Evolutionary conservation across 2,797 vertebrate species (phyloP).

Genomic region (Manis pentadactyla): DNA sequence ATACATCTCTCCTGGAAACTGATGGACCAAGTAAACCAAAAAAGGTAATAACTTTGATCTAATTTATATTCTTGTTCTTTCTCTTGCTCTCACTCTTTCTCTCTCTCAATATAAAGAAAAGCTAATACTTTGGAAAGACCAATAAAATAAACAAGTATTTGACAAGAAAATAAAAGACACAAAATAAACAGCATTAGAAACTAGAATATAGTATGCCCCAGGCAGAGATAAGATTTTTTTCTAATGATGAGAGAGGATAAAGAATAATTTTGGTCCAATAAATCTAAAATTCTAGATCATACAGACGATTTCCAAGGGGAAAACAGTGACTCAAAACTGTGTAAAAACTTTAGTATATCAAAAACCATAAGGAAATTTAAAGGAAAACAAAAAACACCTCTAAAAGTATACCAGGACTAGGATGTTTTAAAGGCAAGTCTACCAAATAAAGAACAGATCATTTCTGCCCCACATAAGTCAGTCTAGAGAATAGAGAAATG

Average conservation of each 20-base stretch:
- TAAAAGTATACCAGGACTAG: background rate
- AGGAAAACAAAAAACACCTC: background rate
- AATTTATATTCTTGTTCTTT: background rate
- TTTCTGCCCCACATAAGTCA: background rate
- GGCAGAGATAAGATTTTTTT: background rate
- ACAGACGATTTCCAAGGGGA: background rate
- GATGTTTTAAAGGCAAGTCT: background rate
- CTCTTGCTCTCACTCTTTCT: background rate
- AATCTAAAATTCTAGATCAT: background rate
- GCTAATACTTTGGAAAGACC: background rate
- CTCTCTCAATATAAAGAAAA: background rate
- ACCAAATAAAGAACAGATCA: background rate
- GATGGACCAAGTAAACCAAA: background rate
- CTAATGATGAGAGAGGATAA: background rate
- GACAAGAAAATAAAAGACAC: background rate
- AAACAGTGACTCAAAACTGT: background rate
- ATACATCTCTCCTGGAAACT: background rate
- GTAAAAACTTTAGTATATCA: background rate
- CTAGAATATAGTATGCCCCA: background rate
- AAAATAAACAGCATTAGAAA: background rate
- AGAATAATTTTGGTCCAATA: background rate
- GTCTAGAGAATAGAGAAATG: background rate
- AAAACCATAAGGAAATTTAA: background rate
- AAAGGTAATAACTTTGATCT: background rate
- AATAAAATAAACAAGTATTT: constrained; percentile 10